Conservation (phyloP, 2,113 vertebrate species). For the Candoia aspera region DNA sequence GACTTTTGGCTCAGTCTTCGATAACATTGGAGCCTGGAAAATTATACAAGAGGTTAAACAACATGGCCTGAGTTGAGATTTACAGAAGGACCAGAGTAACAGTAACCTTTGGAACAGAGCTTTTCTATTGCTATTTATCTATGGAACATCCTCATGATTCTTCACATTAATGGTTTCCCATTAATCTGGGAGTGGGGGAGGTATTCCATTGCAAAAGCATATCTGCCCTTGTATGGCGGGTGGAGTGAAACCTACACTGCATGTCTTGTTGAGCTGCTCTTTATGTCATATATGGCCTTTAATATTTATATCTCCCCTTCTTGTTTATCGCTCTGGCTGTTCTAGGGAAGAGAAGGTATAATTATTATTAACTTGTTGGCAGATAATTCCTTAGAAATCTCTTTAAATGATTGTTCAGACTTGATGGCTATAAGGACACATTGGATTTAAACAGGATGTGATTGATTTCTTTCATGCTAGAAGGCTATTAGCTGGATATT, state of each 20-base stretch:
- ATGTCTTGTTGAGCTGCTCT: neutral
- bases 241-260: neutral
- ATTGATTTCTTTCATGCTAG: neutral
- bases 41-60: neutral
- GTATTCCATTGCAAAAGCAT: neutral
- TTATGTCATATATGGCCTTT: too few species aligned
- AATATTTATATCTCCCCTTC: neutral
- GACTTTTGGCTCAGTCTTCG: neutral
- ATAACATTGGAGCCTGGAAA: too few species aligned
- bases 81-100: neutral
- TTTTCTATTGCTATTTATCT: neutral
- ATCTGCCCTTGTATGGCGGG: neutral
- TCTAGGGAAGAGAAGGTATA: neutral
- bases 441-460: neutral
- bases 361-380: neutral
- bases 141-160: neutral
- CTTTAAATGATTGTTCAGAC: neutral
- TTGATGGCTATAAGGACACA: neutral
- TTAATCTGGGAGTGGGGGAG: neutral
- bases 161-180: neutral
- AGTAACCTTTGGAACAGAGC: neutral
- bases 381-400: neutral
- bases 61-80: neutral
- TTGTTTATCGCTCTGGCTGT: neutral
- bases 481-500: neutral